Evolutionary conservation across 1,140 invertebrate genomes (phyloP).

Genomic region (Drosophila punjabiensis): DNA sequence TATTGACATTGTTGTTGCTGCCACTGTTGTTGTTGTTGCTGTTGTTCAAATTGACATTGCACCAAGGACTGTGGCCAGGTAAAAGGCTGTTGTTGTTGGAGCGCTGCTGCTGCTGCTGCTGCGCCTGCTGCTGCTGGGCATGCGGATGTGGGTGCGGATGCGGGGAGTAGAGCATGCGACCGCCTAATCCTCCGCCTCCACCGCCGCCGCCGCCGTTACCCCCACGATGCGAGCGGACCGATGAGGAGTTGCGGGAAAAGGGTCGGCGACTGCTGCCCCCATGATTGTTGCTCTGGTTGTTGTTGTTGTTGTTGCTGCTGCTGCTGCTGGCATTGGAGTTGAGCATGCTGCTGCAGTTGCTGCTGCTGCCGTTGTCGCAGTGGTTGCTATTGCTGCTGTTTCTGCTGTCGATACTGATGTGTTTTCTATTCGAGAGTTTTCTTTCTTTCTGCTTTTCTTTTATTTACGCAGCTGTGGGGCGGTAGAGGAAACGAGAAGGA

Average conservation of each 20-base stretch:
- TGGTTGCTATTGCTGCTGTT: slow-evolving; percentile 5
- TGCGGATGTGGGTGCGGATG: slow-evolving; percentile 62
- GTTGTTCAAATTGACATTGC: slow-evolving; percentile 70
- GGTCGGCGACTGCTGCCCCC: slow-evolving; percentile 72
- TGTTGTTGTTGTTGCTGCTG: slow-evolving; percentile 22
- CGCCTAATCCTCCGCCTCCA: slow-evolving; percentile 26
- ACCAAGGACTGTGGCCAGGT: slow-evolving; percentile 72
- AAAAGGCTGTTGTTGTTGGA: slow-evolving; percentile 55
- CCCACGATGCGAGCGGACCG: slow-evolving; percentile 70
- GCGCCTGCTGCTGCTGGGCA: slow-evolving; percentile 54
- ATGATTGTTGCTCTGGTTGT: slow-evolving; percentile 55
- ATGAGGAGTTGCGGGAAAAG: slow-evolving; percentile 75
- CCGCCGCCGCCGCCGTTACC: slow-evolving; percentile 21
- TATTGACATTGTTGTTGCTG: slow-evolving; percentile 65
- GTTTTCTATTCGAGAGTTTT: slow-evolving; percentile 35
- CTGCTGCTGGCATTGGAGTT: slow-evolving; percentile 69
- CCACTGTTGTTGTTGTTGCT: slow-evolving; percentile 45
- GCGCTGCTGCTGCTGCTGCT: slow-evolving; percentile 50
- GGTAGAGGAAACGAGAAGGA: slow-evolving; percentile 40
- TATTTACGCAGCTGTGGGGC: slow-evolving; percentile 42
- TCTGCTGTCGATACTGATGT: slow-evolving; percentile 26
- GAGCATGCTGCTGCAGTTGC: slow-evolving; percentile 64
- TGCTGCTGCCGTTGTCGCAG: slow-evolving; percentile 12
- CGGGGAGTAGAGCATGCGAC: slow-evolving; percentile 69
- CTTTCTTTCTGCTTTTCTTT: slow-evolving; percentile 31